These are phyloP conservation scores for Andricus curvator DNA, from an alignment of 2,888 invertebrate species.

Conservation along the genomic window DNA sequence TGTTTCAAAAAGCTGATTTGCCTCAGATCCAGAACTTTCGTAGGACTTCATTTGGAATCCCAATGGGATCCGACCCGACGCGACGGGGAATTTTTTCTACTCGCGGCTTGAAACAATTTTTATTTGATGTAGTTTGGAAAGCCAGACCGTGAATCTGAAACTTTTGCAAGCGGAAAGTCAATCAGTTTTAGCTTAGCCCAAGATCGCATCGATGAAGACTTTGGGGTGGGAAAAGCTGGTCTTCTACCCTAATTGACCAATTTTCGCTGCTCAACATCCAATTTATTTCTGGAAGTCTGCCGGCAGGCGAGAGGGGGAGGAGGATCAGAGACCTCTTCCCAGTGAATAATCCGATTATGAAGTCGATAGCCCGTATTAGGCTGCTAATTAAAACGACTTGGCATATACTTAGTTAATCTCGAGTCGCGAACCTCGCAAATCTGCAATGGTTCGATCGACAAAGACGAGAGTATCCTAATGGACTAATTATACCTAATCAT, in stretches of 20 bases:
- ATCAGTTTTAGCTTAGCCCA: slow-evolving; percentile 52
- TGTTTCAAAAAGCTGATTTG: no score
- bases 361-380: slow-evolving; percentile 43
- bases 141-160: slow-evolving; percentile 1
- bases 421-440: slow-evolving; percentile 48
- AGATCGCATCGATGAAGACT: slow-evolving; percentile 66
- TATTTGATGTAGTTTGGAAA: neutral
- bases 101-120: neutral
- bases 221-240: slow-evolving; percentile 68
- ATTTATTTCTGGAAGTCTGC: slow-evolving; percentile 68
- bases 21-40: no score
- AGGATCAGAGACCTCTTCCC: slow-evolving; percentile 61
- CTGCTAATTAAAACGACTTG: slow-evolving; percentile 68
- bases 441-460: slow-evolving; percentile 45
- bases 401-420: slow-evolving; percentile 57
- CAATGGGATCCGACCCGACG: no score
- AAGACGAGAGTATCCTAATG: slow-evolving; percentile 58
- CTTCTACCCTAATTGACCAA: slow-evolving; percentile 72
- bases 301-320: slow-evolving; percentile 46
- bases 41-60: no score
- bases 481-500: slow-evolving; percentile 68
- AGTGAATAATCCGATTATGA: slow-evolving; percentile 66
- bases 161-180: slow-evolving; percentile 57
- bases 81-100: no score
- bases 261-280: slow-evolving; percentile 74